Evolutionary conservation across 2,113 vertebrate genomes (phyloP).

Genomic region (Ophthalmolycus amberensis): DNA sequence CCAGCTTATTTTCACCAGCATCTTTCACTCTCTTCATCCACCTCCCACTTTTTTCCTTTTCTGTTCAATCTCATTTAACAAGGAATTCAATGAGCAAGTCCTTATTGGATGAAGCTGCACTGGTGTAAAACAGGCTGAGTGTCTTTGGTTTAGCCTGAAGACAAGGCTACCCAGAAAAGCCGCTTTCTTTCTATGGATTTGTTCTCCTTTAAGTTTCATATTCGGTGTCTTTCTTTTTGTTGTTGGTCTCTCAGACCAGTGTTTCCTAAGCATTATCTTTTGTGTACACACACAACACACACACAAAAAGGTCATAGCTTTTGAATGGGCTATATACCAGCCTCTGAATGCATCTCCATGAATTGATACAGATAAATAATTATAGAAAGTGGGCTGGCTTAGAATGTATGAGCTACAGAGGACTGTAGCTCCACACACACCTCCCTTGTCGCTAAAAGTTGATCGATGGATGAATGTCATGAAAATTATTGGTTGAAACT

Average conservation of each 20-base stretch:
- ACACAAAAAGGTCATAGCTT: neutral
- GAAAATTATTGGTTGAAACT: no score
- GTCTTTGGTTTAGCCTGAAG: constrained; percentile 52
- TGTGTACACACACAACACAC: neutral
- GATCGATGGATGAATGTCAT: no score
- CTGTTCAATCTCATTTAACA: constrained; percentile 49
- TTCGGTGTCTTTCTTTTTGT: constrained; percentile 2
- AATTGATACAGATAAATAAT: neutral
- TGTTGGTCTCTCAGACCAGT: neutral
- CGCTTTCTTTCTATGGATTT: constrained; percentile 31
- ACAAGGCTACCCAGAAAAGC: constrained; percentile 45
- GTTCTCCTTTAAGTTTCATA: constrained; percentile 18
- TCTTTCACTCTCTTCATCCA: constrained; percentile 9
- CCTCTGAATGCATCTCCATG: neutral
- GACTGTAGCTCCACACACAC: no score
- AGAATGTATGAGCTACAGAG: no score
- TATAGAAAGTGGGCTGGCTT: neutral
- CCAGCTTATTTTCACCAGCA: constrained; percentile 30
- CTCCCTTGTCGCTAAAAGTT: no score
- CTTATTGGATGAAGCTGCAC: constrained; percentile 59
- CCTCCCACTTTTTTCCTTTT: constrained; percentile 9
- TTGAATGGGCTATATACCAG: neutral
- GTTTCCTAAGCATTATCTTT: constrained; percentile 3
- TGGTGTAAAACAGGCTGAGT: constrained; percentile 39
- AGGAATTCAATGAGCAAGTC: constrained; percentile 53